These are phyloP conservation scores for Galendromus occidentalis DNA, from an alignment of 1,140 invertebrate species.

Conservation along the genomic window DNA sequence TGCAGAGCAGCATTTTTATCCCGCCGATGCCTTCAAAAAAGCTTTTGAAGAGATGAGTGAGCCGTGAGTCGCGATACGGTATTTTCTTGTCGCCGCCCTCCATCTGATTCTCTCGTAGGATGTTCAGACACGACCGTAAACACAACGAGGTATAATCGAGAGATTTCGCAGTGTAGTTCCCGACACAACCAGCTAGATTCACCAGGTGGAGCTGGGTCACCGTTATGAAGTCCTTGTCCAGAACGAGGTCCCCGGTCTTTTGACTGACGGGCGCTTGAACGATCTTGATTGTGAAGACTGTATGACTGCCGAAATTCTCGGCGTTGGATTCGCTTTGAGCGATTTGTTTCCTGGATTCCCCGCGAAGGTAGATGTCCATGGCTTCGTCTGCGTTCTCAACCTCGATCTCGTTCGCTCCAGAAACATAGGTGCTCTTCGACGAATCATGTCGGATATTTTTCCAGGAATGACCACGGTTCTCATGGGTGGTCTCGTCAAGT, in stretches of 20 bases:
- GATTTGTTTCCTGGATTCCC: conserved; percentile 60
- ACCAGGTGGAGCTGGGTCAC: conserved; percentile 73
- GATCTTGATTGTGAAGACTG: conserved; percentile 71
- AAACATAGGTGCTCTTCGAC: conserved; percentile 68
- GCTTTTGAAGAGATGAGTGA: conserved; percentile 92
- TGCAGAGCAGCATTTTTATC: conserved; percentile 88
- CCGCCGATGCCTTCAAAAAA: conserved; percentile 94
- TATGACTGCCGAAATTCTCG: conserved; percentile 79
- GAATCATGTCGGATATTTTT: conserved; percentile 56
- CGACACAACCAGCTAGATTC: conserved; percentile 69
- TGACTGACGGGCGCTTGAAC: conserved; percentile 63
- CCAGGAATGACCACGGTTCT: conserved; percentile 28
- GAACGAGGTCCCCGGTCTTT: conserved; percentile 37
- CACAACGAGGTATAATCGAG: conserved; percentile 73
- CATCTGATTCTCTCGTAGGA: conserved; percentile 66
- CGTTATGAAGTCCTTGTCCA: conserved; percentile 27
- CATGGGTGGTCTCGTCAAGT: conserved; percentile 46
- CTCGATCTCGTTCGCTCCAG: conserved; percentile 68
- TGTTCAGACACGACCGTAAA: conserved; percentile 69
- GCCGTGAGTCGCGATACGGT: conserved; percentile 80
- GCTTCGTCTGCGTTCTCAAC: conserved; percentile 74
- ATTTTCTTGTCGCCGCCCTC: conserved; percentile 33
- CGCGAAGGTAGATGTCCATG: conserved; percentile 57
- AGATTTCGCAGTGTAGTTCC: conserved; percentile 48
- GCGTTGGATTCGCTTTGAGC: conserved; percentile 71